A percentile compares a stretch with the other conserved stretches of the same genome.
These are phyloP conservation scores for Sciurus carolinensis DNA, from an alignment of 2,797 vertebrate genomes.

Conservation along the genomic window DNA sequence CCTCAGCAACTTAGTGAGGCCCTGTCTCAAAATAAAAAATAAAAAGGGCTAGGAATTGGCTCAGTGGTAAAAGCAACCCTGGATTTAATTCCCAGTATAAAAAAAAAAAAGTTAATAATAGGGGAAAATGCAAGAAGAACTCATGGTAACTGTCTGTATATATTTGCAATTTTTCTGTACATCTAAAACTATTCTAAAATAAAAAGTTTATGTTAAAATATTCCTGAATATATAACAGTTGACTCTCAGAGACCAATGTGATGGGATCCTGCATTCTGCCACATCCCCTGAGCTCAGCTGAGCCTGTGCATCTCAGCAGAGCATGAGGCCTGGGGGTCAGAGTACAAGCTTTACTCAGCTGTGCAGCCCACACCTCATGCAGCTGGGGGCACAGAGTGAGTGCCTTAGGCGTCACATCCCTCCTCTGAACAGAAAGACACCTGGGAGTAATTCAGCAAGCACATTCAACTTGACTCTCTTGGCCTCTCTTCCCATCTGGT, in stretches of 20 bases:
- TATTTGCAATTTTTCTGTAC: not conserved
- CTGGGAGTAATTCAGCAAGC: not conserved
- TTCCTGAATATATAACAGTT: not conserved
- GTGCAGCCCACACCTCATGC: not conserved
- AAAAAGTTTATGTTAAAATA: not conserved
- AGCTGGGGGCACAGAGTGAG: not conserved
- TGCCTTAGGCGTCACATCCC: not conserved
- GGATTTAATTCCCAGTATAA: too few relatives aligned
- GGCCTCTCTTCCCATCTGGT: not conserved
- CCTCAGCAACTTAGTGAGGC: too few relatives aligned
- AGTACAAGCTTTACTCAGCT: not conserved
- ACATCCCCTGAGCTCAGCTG: not conserved
- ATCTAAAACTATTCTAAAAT: conserved; percentile 17
- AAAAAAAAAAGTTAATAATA: too few relatives aligned
- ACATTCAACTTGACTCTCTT: not conserved
- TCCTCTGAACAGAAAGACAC: not conserved
- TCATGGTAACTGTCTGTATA: not conserved
- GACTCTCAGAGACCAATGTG: not conserved
- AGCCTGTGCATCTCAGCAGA: not conserved
- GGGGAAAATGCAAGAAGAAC: not conserved
- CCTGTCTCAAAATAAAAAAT: too few relatives aligned
- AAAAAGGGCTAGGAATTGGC: too few relatives aligned
- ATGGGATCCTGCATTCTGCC: not conserved
- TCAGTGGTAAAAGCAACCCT: too few relatives aligned
- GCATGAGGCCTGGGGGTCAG: rapidly evolving